Conservation (phyloP, 2,888 invertebrate species). For the Stenoptilia bipunctidactyla region DNA sequence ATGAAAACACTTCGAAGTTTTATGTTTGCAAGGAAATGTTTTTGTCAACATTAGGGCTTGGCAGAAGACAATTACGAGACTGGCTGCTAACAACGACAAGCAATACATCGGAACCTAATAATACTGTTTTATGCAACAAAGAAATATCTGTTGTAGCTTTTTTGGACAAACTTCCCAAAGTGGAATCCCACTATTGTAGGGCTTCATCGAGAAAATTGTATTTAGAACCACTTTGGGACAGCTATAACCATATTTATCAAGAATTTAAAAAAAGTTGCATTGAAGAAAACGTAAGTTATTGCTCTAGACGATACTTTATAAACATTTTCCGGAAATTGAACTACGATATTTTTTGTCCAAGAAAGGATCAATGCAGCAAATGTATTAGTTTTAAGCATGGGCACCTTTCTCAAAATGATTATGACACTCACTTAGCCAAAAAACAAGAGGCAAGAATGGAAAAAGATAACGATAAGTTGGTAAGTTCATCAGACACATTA, state of each 20-base stretch:
- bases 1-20: too few relatives aligned
- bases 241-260: conserved; percentile 7
- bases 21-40: too few relatives aligned
- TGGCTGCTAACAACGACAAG: neutral
- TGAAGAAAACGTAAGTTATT: conserved; percentile 1
- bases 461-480: neutral
- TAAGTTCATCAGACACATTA: neutral
- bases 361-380: too few relatives aligned
- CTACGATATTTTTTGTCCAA: too few relatives aligned
- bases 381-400: too few relatives aligned
- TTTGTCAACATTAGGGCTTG: too few relatives aligned
- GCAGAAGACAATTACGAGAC: neutral
- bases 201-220: conserved; percentile 7
- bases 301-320: neutral
- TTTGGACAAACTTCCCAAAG: conserved; percentile 2
- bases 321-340: too few relatives aligned
- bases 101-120: conserved; percentile 1
- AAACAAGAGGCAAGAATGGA: too few relatives aligned
- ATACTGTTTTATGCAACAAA: neutral
- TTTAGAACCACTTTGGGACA: conserved; percentile 7
- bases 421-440: too few relatives aligned
- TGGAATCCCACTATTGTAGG: conserved; percentile 8
- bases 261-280: conserved; percentile 7
- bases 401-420: too few relatives aligned
- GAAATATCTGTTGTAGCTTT: conserved; percentile 5